Evolutionary conservation across 2,113 vertebrate species (phyloP), one percentile per base, ranked within the genome.

Genomic region (Alligator sinensis): DNA sequence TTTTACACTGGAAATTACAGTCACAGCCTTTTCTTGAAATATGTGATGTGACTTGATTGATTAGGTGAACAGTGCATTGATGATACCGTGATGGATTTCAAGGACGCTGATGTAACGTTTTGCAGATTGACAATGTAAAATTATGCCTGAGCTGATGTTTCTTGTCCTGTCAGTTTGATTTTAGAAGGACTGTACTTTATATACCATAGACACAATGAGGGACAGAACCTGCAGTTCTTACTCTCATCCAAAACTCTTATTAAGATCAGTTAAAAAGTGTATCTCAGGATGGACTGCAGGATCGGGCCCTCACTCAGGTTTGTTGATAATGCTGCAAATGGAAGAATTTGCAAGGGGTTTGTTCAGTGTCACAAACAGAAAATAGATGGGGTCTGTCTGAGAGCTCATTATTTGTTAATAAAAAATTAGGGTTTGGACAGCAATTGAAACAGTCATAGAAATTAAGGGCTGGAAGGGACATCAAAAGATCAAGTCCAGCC

Each of bases 11-110:
- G 77, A 91, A 61, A 86, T 90, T 85, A 90, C 61, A 21, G 66
- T 76, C 80, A 91, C 61, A 76, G 77, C 83, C 80, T 91, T 91
- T 86, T 86, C 89, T 86, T 86, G 77, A 81, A 86, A 70, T 86
- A 91, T 81, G 61, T 86, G 83, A 81, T 91, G 60, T 59, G 64
- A 80, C 77, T 62, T 91, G 82, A 86, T 60, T 86, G 83, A 91
- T 81, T 86, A 81, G 34, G 75, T 24, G 77, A 83, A 55, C 76
- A 84, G 47, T 57, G 63, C 63, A 80, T 34, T 81, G 66, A 80
- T 90, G 68, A 75, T 82, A 90, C 64, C 63, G 75, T 76, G 77
- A 17, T 68, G 64, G n/a, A 68, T 68, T 68, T 68, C 64, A 18
- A 68, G 63, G 27, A n/a, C 63, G 9, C n/a, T 25, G n/a, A 66